Evolutionary conservation across 2,797 vertebrate genomes (phyloP).

Genomic region (Heliangelus exortis): DNA sequence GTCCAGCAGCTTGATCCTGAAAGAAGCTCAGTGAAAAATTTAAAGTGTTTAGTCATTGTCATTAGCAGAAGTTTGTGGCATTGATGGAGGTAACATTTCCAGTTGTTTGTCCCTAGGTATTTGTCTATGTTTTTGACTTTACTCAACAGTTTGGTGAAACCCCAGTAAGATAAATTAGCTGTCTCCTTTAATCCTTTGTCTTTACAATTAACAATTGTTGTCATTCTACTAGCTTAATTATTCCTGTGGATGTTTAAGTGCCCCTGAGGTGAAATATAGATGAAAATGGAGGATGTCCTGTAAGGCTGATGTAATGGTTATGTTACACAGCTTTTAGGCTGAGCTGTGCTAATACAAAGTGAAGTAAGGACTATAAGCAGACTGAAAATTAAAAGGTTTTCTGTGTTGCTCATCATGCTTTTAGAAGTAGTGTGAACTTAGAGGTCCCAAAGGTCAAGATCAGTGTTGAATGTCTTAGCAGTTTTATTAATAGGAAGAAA

Average conservation of each 20-base stretch:
- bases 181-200: neutral
- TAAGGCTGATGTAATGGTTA: neutral
- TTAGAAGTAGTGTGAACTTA: neutral
- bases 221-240: constrained; percentile 1
- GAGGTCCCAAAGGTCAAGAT: neutral
- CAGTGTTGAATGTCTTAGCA: neutral
- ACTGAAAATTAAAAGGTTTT: neutral
- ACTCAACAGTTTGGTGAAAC: neutral
- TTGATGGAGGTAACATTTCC: neutral
- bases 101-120: neutral
- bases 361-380: neutral
- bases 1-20: neutral
- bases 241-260: neutral
- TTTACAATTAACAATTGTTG: neutral
- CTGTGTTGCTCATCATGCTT: neutral
- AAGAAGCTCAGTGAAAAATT: neutral
- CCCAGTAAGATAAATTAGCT: neutral
- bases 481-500: neutral
- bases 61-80: neutral
- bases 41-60: neutral
- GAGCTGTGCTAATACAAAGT: neutral
- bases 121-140: neutral
- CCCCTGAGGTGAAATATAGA: neutral
- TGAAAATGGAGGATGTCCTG: neutral
- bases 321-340: neutral